These are phyloP conservation scores for Peromyscus eremicus DNA, from an alignment of 2,797 vertebrate species.

Conservation along the genomic window DNA sequence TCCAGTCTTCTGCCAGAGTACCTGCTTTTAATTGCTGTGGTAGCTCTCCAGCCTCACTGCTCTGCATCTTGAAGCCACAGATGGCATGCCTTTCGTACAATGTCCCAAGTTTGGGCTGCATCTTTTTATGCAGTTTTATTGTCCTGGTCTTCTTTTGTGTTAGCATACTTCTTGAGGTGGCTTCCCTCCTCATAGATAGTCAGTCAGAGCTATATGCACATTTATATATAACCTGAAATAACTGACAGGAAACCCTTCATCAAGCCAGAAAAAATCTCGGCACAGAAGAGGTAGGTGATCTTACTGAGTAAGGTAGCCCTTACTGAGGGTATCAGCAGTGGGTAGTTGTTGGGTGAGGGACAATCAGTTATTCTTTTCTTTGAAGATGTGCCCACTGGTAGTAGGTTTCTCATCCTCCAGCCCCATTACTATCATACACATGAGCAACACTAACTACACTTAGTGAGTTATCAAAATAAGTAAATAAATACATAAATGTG, in stretches of 20 bases:
- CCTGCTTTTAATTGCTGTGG: neutral
- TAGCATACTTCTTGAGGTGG: neutral
- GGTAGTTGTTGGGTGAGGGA: neutral
- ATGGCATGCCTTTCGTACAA: neutral
- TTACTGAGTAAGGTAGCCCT: neutral
- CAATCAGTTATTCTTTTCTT: neutral
- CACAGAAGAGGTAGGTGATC: too few relatives aligned
- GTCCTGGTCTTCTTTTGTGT: neutral
- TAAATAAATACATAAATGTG: neutral
- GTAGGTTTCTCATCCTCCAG: neutral
- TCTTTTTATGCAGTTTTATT: neutral
- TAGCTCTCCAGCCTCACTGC: neutral
- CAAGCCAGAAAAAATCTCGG: neutral
- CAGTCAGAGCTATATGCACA: neutral
- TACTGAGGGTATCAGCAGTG: neutral
- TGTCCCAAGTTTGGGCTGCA: neutral
- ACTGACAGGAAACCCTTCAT: neutral
- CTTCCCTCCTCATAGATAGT: neutral
- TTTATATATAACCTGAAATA: slow-evolving; percentile 7
- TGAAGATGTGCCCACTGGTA: neutral
- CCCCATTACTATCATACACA: neutral
- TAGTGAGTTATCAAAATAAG: neutral
- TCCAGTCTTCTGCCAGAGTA: neutral
- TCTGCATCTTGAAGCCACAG: neutral
- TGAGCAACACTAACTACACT: neutral